Base-by-base conservation (phyloP, 2,113 vertebrate genomes). In the Macroglossus sobrinus region DNA sequence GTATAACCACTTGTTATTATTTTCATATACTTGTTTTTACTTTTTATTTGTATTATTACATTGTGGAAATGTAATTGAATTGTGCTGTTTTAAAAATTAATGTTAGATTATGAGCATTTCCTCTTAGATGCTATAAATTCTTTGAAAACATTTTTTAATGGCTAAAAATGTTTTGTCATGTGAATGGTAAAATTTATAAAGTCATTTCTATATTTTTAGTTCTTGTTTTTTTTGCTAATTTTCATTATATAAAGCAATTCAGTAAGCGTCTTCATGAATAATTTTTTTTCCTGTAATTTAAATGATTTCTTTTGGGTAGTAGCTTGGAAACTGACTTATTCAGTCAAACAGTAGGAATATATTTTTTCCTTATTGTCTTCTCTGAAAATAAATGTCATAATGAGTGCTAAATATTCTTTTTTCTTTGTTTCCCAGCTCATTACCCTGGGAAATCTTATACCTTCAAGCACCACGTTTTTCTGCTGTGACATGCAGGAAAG, bases 401-500 rank as follows among this genome's bases (percentile, higher is more conserved):
- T 16, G 47, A 82, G 8, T 47, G 2, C 55, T 88, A 94, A 96
- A 13, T 96, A 78, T 93, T 93, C 24, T n/a, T 35, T 85, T 79
- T 71, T 69, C 74, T 94, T 68, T 93, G 71, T 82, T 93, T 97
- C 94, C 68, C 96, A 99, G 99, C 98, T 99, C 47, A 98, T 98
- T 38, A 98, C 98, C 47, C 91, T 99, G 97, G 99, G 99, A 50
- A 99, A 99, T 97, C 98, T 99, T 63, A 98, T 98, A 55, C 98
- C 99, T 21, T 97, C 98, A 93, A 99, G 99, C 97, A 99, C 99
- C 40, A 98, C 99, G 69, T 99, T 99, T 97, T 99, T 99, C 97
- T 99, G 99, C 97, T 99, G 99, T 94, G 99, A 99, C 97, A 99
- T 99, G 99, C 99, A 99, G 95, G 99, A 99, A 89, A 97, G 99